Evolutionary conservation across 2,888 invertebrate genomes (phyloP), one percentile per base, ranked within the genome.

Genomic region (Acleris emargana): DNA sequence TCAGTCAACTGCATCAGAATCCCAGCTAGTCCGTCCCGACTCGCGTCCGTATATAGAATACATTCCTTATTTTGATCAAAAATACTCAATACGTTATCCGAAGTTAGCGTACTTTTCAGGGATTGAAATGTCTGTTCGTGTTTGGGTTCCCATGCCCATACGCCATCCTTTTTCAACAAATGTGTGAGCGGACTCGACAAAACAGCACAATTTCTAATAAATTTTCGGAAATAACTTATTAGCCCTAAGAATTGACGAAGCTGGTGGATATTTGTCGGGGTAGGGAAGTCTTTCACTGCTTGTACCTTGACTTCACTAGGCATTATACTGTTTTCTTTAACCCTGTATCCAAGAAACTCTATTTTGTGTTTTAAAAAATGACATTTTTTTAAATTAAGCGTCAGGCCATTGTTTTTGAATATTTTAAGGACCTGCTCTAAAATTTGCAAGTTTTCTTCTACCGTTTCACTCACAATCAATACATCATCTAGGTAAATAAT

Each of bases 31-130:
- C 83, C 81, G 0, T 73, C 68, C 5, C 74, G 47, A 67, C 81
- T 79, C 0, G 83, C 83, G 54, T 83, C 83, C 0, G 82, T 82
- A 57, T 82, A 82, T 0, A 80, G 61, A 20, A 80, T 71, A 9
- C 67, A 69, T 47, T 69, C 58, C 7, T 68, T 69, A 0, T 57
- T 58, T 0, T 71, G 73, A 57, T 79, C 72, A 58, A 70, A 79
- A 16, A 80, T 67, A 5, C 63, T 25, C 7, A 75, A 52, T 1
- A 68, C 60, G 38, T 28, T 68, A 38, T 73, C 63, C 9, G 68
- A 63, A 2, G 60, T 67, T 6, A 72, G 28, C 1, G 28, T 17
- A 50, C 16, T 9, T 32, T 62, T 54, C 11, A 62, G 25, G 6
- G 42, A 11, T 54, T 22, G 18, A 25, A 62, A 45, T 4, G 62